phyloP scores from a whole-genome alignment of 2,113 vertebrate genomes.

The Balaenoptera acutorostrata region DNA sequence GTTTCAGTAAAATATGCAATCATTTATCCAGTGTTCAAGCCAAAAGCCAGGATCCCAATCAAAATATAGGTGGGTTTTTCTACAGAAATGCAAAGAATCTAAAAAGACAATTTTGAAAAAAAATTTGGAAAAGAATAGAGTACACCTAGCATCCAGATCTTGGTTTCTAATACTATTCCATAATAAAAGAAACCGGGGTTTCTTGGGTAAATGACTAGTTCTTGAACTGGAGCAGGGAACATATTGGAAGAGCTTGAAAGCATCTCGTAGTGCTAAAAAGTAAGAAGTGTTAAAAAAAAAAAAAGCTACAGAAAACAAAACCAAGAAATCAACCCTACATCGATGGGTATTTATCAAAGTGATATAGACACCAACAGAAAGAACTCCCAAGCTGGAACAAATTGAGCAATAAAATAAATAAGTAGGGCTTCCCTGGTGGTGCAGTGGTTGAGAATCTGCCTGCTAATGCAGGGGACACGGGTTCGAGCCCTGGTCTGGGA shows the following conservation, averaged over 20 bases:
- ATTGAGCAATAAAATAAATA: background rate
- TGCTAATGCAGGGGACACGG: no score
- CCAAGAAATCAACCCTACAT: background rate
- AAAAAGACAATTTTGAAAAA: background rate
- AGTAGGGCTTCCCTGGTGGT: background rate
- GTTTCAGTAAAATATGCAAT: background rate
- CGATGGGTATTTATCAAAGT: background rate
- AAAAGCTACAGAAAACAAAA: background rate
- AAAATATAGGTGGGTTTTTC: background rate
- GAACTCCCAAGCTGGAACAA: background rate
- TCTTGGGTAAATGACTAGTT: background rate
- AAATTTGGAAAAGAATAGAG: background rate
- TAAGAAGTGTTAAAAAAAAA: background rate
- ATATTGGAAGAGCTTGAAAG: background rate
- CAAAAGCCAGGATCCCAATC: background rate
- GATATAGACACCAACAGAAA: background rate
- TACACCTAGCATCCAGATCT: background rate
- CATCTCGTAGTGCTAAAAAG: background rate
- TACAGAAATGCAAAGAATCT: background rate
- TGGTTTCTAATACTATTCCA: background rate
- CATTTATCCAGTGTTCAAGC: background rate
- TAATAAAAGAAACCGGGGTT: background rate
- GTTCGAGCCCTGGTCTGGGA: no score
- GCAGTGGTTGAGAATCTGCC: no score
- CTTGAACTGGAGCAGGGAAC: background rate